These are phyloP conservation scores for Hedychridium roseum DNA, from an alignment of 2,888 invertebrate species.

Conservation along the genomic window DNA sequence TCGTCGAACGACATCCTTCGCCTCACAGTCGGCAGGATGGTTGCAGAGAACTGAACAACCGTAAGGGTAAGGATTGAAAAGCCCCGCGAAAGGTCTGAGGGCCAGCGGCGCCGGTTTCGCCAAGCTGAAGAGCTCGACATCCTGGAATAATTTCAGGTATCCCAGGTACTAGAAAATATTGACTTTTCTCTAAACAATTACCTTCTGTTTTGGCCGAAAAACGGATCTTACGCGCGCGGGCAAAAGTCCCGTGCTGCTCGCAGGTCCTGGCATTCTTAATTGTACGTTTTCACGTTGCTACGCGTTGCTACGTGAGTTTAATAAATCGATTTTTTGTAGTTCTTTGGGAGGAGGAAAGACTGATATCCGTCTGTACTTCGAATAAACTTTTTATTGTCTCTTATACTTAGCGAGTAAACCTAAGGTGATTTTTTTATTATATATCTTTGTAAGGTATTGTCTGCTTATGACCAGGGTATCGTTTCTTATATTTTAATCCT, in stretches of 20 bases:
- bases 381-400: no score
- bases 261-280: conserved; percentile 48
- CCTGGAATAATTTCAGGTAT: no score
- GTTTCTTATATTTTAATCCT: conserved; percentile 82
- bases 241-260: conserved; percentile 57
- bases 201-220: conserved; percentile 52
- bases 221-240: conserved; percentile 53
- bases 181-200: no score
- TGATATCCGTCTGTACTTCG: no score
- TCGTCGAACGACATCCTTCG: conserved; percentile 75
- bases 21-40: conserved; percentile 80
- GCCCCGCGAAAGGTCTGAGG: conserved; percentile 80
- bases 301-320: conserved; percentile 27
- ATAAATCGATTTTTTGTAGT: conserved; percentile 29
- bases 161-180: no score
- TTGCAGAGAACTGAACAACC: conserved; percentile 86
- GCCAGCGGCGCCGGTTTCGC: conserved; percentile 76
- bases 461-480: conserved; percentile 78
- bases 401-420: no score
- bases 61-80: conserved; percentile 83
- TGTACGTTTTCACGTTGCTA: background rate
- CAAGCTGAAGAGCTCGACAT: conserved; percentile 51
- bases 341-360: no score
- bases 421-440: no score
- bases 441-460: no score